Conservation (phyloP, 2,113 vertebrate species). For the Amblyornis subalaris region DNA sequence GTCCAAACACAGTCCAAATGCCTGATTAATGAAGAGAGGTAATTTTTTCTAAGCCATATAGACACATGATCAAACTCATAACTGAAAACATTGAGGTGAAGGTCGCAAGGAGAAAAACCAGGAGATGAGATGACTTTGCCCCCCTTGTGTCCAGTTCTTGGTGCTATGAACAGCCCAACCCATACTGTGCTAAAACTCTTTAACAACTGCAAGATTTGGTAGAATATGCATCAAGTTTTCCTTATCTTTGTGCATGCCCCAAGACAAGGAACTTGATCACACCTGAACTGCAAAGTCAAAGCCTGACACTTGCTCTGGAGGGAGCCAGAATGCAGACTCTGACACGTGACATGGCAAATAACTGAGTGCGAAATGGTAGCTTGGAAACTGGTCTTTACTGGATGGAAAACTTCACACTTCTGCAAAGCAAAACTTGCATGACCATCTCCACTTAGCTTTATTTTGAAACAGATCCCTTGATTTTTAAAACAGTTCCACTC, state of each 20-base stretch:
- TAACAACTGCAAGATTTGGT: neutral
- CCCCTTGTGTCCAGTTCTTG: neutral
- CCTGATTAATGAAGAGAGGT: neutral
- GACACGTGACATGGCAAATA: accelerated
- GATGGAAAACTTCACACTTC: neutral
- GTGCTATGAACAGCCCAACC: neutral
- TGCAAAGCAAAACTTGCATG: neutral
- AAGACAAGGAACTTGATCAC: neutral
- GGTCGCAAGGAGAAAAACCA: neutral
- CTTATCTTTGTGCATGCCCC: neutral
- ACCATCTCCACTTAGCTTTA: neutral
- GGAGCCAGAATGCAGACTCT: accelerated
- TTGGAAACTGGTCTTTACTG: neutral
- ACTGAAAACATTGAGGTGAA: neutral
- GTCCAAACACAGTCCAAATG: neutral
- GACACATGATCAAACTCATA: accelerated
- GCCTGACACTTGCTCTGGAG: neutral
- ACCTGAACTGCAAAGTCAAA: neutral
- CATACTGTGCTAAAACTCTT: neutral
- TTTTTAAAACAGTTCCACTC: neutral
- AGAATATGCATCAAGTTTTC: neutral
- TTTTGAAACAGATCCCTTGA: neutral
- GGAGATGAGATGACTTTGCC: neutral
- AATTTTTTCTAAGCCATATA: neutral
- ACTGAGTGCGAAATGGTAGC: accelerated